These are phyloP conservation scores for Antheraea yamamai DNA, from an alignment of 2,888 invertebrate species.

Conservation along the genomic window DNA sequence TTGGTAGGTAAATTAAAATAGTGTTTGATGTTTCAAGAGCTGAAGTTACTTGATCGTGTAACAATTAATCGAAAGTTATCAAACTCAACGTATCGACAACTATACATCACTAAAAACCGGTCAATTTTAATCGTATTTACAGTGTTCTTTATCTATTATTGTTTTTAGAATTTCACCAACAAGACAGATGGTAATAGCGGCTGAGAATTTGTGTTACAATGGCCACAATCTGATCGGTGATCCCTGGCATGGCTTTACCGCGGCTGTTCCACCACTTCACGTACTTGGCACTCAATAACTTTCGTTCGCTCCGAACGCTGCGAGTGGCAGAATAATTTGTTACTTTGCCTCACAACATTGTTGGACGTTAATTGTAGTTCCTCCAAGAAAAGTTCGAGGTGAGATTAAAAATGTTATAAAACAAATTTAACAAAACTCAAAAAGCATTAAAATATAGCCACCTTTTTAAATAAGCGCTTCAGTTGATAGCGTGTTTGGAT, in stretches of 20 bases:
- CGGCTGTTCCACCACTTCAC: constrained; percentile 74
- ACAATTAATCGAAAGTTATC: too few relatives aligned
- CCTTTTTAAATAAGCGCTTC: too few relatives aligned
- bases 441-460: too few relatives aligned
- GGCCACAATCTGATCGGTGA: constrained; percentile 60
- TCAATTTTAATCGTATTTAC: constrained; percentile 44
- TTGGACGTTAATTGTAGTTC: constrained; percentile 36
- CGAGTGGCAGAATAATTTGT: constrained; percentile 67
- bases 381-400: constrained; percentile 18
- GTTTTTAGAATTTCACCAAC: constrained; percentile 59
- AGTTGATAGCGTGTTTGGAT: too few relatives aligned
- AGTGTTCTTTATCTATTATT: constrained; percentile 49
- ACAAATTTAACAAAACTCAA: not conserved
- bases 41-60: not conserved
- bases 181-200: constrained; percentile 71
- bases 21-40: not conserved
- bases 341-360: constrained; percentile 41
- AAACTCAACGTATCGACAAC: constrained; percentile 12
- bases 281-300: constrained; percentile 77
- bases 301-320: constrained; percentile 49
- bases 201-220: constrained; percentile 72
- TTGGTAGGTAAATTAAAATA: not conserved
- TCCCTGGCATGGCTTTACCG: constrained; percentile 65
- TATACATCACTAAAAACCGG: constrained; percentile 37
- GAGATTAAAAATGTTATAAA: constrained; percentile 7